Conservation (phyloP, 2,888 invertebrate species). For the Agrotis exclamationis region DNA sequence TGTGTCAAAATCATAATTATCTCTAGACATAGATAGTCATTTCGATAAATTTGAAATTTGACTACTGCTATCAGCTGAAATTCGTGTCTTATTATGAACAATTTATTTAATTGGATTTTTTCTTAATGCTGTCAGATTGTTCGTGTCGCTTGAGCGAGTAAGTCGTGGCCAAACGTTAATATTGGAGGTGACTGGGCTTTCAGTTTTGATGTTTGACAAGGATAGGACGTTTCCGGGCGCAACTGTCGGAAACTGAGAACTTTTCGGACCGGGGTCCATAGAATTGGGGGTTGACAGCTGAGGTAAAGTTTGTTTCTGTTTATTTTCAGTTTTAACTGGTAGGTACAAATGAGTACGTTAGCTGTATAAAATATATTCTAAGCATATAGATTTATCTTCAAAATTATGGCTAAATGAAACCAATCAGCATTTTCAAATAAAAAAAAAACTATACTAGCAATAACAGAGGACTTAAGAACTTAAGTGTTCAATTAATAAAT, state of each 20-base stretch:
- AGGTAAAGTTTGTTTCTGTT: constrained; percentile 9
- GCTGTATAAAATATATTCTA: background rate
- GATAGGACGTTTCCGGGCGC: constrained; percentile 24
- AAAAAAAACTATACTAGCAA: too few relatives aligned
- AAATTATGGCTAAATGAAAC: too few relatives aligned
- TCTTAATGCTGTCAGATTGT: background rate
- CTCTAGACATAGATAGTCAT: too few relatives aligned
- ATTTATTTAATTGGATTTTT: background rate
- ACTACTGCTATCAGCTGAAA: background rate
- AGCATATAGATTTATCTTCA: background rate
- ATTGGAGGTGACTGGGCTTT: constrained; percentile 31
- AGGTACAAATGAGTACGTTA: background rate
- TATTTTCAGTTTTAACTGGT: background rate
- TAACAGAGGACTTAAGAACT: background rate
- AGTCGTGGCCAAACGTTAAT: constrained; percentile 10
- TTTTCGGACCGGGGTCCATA: constrained; percentile 17
- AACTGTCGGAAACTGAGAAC: constrained; percentile 24
- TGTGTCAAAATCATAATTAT: background rate
- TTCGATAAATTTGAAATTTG: too few relatives aligned
- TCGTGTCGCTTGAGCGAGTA: background rate
- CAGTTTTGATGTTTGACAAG: constrained; percentile 42
- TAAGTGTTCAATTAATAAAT: background rate
- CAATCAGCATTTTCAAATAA: too few relatives aligned
- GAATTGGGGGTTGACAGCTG: constrained; percentile 18
- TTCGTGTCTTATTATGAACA: background rate